Evolutionary conservation across 2,888 invertebrate species (phyloP).

Genomic region (Dascillus cervinus): DNA sequence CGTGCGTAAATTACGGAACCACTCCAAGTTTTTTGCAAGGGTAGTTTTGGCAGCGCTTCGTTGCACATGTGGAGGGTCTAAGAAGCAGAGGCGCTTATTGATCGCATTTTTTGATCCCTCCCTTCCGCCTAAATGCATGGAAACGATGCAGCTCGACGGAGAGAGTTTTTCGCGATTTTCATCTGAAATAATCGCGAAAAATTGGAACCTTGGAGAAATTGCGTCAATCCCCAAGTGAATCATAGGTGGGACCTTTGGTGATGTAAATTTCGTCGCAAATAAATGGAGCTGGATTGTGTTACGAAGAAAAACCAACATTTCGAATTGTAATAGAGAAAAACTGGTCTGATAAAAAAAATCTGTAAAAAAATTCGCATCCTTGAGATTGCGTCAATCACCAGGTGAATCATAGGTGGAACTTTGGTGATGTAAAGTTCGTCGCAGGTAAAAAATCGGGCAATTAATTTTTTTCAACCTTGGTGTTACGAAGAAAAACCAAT

Average conservation of each 20-base stretch:
- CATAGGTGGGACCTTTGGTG: slow-evolving; percentile 17
- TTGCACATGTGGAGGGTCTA: slow-evolving; percentile 44
- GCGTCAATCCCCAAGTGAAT: slow-evolving; percentile 18
- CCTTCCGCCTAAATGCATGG: slow-evolving; percentile 25
- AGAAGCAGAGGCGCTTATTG: slow-evolving; percentile 43
- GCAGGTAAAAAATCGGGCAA: slow-evolving; percentile 8
- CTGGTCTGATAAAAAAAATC: slow-evolving; percentile 18
- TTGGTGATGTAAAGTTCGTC: no score
- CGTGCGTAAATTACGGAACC: background rate
- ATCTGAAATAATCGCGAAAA: slow-evolving; percentile 11
- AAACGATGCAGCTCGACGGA: slow-evolving; percentile 23
- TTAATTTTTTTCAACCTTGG: slow-evolving; percentile 18
- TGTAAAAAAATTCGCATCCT: no score
- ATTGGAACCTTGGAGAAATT: slow-evolving; percentile 17
- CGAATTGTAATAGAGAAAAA: slow-evolving; percentile 16
- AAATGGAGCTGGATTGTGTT: slow-evolving; percentile 13
- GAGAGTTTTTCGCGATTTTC: background rate
- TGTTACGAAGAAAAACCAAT: slow-evolving; percentile 20
- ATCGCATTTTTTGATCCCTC: slow-evolving; percentile 46
- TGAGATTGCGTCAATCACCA: no score
- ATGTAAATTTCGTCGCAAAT: slow-evolving; percentile 4
- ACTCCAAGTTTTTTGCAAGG: slow-evolving; percentile 20
- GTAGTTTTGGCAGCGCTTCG: slow-evolving; percentile 44
- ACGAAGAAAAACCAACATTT: slow-evolving; percentile 21
- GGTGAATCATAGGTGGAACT: no score